Percentiles rank a stretch among this genome's conserved stretches.
These are phyloP conservation scores for Cataglyphis altisquamis DNA, from an alignment of 2,888 invertebrate species.

Conservation along the genomic window DNA sequence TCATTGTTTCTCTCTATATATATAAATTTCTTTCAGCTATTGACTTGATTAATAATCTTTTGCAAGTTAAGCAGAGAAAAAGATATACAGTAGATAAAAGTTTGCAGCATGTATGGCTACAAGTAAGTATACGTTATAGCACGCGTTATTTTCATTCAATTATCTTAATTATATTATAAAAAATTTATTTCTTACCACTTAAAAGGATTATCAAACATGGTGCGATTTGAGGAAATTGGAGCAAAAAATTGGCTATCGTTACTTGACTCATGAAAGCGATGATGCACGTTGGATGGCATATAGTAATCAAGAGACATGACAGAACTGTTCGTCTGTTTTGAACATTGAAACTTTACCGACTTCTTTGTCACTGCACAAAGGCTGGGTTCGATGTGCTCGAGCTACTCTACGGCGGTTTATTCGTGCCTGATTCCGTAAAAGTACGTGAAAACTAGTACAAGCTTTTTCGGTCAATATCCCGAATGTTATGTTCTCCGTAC, in stretches of 20 bases:
- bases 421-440: conserved; percentile 80
- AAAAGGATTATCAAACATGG: conserved; percentile 96
- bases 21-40: conserved; percentile 91
- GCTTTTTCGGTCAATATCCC: conserved; percentile 33
- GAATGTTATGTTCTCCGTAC: conserved; percentile 7
- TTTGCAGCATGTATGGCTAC: conserved; percentile 97
- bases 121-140: conserved; percentile 88
- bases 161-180: background rate
- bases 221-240: conserved; percentile 96
- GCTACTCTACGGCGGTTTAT: conserved; percentile 84
- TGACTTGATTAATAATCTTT: conserved; percentile 98
- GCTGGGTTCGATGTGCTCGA: conserved; percentile 86
- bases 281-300: conserved; percentile 94
- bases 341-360: conserved; percentile 84
- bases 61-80: conserved; percentile 98
- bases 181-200: conserved; percentile 62
- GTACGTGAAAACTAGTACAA: conserved; percentile 58
- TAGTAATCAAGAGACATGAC: conserved; percentile 83
- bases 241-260: conserved; percentile 91
- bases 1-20: background rate
- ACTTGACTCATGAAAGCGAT: conserved; percentile 96
- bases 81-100: conserved; percentile 98
- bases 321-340: conserved; percentile 78
- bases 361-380: conserved; percentile 82
- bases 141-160: background rate